Evolutionary conservation across 2,113 vertebrate genomes (phyloP), one percentile per base, ranked within the genome.

Genomic region (Prietella phreatophila): DNA sequence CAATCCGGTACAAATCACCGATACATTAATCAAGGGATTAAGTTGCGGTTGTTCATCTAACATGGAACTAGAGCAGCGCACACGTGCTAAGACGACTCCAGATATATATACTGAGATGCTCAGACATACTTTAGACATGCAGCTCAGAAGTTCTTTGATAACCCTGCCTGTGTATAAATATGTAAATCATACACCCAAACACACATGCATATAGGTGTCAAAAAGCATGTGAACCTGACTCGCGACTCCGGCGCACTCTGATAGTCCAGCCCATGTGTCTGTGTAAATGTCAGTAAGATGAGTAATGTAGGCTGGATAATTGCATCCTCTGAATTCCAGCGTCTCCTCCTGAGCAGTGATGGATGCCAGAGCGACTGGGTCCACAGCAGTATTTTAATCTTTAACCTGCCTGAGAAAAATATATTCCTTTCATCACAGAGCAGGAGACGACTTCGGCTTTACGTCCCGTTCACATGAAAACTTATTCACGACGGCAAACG

Each of bases 261-360:
- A 56, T 79, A 86, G 82, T 71, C 82, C n/a, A 5, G 63, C 30
- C 20, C 42, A 36, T 42, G 63, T 69, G 87, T 87, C 82, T 42
- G 73, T 88, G 81, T 90, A 88, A 90, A 90, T 88, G 85, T 90
- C 89, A 88, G 65, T 42, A 47, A 80, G 85, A 90, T 90, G 87
- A 88, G 84, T 85, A 85, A 87, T 87, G 86, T 65, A 79, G 69
- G 67, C 78, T 82, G 78, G 84, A 67, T 63, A 42, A 82, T 82
- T 82, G 55, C 36, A 25, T 61, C 83, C 53, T 69, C 67, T 87
- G 56, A 61, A 80, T 50, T 25, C 36, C 25, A 60, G 82, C 42
- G 15, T 84, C 79, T 84, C 25, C 20, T 53, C 19, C 0, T 42
- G 25, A 75, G 80, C 80, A 33, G 20, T 86, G 85, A 86, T 39